Conservation (phyloP, 2,797 vertebrate genomes). For the Oophaga sylvatica region DNA sequence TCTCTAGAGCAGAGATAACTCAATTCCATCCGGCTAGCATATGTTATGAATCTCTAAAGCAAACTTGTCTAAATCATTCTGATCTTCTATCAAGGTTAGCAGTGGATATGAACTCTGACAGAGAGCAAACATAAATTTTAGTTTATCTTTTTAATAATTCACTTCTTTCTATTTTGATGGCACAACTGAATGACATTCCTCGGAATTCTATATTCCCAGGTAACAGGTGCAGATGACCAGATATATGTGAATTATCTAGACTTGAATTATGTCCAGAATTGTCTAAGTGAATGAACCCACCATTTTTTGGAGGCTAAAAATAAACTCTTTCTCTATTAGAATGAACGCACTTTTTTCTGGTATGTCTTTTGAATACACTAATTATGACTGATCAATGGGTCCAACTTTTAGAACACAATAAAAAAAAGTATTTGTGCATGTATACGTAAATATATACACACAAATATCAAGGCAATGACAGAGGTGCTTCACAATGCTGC, state of each 20-base stretch:
- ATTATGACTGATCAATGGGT: not conserved
- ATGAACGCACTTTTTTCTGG: not conserved
- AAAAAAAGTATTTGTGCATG: too few species aligned
- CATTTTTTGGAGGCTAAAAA: not conserved
- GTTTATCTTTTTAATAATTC: constrained; percentile 91
- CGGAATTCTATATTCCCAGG: constrained; percentile 72
- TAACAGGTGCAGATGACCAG: constrained; percentile 59
- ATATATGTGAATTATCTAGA: constrained; percentile 59
- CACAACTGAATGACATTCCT: constrained; percentile 71
- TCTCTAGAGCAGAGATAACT: constrained; percentile 95
- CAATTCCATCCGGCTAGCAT: constrained; percentile 92
- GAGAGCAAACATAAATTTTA: constrained; percentile 90
- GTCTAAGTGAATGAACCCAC: not conserved
- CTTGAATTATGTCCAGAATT: constrained; percentile 50
- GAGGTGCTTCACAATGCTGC: not conserved
- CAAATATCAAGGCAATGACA: not conserved
- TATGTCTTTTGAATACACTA: not conserved
- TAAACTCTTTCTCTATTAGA: not conserved
- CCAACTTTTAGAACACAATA: too few species aligned
- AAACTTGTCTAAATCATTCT: constrained; percentile 93
- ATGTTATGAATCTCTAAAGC: constrained; percentile 91
- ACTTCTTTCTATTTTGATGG: constrained; percentile 72
- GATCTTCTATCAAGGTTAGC: constrained; percentile 86
- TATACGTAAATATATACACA: too few species aligned
- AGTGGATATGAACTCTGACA: constrained; percentile 91